Conservation (phyloP, 2,888 invertebrate genomes). For the Neuroscelio doddi region DNA sequence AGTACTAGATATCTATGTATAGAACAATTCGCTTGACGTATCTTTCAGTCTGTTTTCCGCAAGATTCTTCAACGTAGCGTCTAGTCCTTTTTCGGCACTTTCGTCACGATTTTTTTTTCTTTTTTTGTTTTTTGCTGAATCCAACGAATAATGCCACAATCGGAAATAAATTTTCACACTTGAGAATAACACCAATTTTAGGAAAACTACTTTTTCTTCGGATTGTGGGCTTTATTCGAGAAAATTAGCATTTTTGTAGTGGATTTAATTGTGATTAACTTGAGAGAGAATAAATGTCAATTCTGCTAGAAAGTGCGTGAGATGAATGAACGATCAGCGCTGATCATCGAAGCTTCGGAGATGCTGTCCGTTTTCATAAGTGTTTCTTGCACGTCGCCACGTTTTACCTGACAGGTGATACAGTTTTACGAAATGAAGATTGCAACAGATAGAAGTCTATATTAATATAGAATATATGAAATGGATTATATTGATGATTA, state of each 20-base stretch:
- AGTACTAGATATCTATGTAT: slow-evolving; percentile 39
- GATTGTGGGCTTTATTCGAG: too few relatives aligned
- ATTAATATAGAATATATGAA: slow-evolving; percentile 70
- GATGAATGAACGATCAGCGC: slow-evolving; percentile 24
- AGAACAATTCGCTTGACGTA: slow-evolving; percentile 56
- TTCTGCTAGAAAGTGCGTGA: slow-evolving; percentile 17
- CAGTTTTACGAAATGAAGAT: slow-evolving; percentile 58
- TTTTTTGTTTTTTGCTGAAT: slow-evolving; percentile 45
- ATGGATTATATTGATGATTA: slow-evolving; percentile 70
- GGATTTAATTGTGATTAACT: not conserved
- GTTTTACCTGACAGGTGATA: slow-evolving; percentile 65
- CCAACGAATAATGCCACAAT: not conserved
- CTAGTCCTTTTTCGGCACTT: slow-evolving; percentile 68
- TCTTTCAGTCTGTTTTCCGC: slow-evolving; percentile 57
- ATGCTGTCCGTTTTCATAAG: slow-evolving; percentile 52
- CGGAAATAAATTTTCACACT: not conserved
- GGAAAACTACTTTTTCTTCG: too few relatives aligned
- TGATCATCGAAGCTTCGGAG: slow-evolving; percentile 23
- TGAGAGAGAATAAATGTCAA: not conserved
- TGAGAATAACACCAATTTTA: slow-evolving; percentile 5
- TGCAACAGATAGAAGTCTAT: slow-evolving; percentile 66
- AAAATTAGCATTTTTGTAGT: not conserved
- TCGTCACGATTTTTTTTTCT: slow-evolving; percentile 43
- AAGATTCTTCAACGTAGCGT: slow-evolving; percentile 58
- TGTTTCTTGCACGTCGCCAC: slow-evolving; percentile 63